phyloP scores from a whole-genome alignment of 2,888 invertebrate genomes.

The Pharmacophagus antenor region DNA sequence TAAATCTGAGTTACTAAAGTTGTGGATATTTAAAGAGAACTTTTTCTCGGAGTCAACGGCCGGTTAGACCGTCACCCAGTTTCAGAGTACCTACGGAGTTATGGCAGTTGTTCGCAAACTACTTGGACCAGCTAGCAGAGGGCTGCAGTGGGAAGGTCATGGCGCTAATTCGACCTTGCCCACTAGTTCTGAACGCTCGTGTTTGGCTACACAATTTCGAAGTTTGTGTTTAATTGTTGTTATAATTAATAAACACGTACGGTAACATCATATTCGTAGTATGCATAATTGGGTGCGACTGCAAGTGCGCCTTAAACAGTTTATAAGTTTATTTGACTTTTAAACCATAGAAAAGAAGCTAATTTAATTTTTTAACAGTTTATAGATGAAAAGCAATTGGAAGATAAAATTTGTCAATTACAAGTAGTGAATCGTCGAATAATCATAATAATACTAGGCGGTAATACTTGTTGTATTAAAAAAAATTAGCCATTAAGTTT shows the following conservation, averaged over 20 bases:
- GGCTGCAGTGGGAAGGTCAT: constrained; percentile 76
- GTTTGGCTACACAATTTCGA: constrained; percentile 38
- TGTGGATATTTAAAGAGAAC: constrained; percentile 80
- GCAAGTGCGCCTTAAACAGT: neutral
- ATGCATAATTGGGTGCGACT: neutral
- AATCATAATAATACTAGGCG: too few relatives aligned
- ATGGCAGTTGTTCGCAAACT: constrained; percentile 80
- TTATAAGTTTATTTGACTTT: neutral
- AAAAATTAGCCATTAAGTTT: too few relatives aligned
- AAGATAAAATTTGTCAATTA: neutral
- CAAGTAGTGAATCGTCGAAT: too few relatives aligned
- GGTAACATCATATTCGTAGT: constrained; percentile 5
- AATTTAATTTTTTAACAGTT: neutral
- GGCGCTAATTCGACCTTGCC: constrained; percentile 78
- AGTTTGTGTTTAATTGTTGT: constrained; percentile 44
- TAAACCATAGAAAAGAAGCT: neutral
- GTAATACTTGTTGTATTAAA: too few relatives aligned
- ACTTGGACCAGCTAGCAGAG: constrained; percentile 71
- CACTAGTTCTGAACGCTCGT: constrained; percentile 57
- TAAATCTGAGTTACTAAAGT: too few relatives aligned
- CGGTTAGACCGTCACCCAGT: constrained; percentile 79
- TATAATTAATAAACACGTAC: constrained; percentile 36
- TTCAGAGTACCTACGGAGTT: constrained; percentile 77
- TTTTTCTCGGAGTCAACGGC: constrained; percentile 81
- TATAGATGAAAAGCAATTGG: neutral